Evolutionary conservation across 2,113 vertebrate genomes (phyloP), one percentile per base, ranked within the genome.

Genomic region (Cephalopterus ornatus): DNA sequence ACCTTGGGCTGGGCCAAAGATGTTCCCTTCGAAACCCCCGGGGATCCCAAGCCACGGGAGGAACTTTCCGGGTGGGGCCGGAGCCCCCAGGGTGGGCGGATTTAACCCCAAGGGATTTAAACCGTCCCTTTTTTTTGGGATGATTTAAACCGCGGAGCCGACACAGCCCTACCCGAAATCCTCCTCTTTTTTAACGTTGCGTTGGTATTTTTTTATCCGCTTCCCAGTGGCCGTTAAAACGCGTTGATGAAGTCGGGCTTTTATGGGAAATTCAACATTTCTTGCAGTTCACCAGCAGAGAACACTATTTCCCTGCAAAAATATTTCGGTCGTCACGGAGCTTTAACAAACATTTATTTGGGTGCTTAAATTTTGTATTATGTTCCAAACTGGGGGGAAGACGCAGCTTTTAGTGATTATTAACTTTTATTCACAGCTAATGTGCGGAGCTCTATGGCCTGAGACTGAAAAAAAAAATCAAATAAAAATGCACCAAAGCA

Each of bases 311-410:
- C 92, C 15, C 44, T 28, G 81, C 61, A 86, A 73, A 89, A 92
- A 70, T 93, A 89, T 66, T 55, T 55, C 3, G 0, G 55, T 55
- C 92, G 9, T 92, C 83, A 79, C 3, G 66, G 46, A 78, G 92
- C 85, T 74, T 74, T 83, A 89, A 82, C 89, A 74, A 85, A 78
- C 76, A 66, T 94, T 85, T 61, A 83, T 92, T 61, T 83, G 85
- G 81, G 85, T 83, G 46, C 92, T 92, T 92, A 50, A 82, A 74
- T 75, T 73, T 55, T 50, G 85, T 71, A 27, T 91, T 58, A 19
- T 49, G 50, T 9, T 42, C 67, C 72, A 63, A 73, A 76, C 46
- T 11, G 35, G 75, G 63, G 63, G 76, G 67, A 61, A 68, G 55
- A 86, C 21, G 85, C 4, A 1, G 33, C 18, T 49, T 83, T 89